phyloP scores from a whole-genome alignment of 2,113 vertebrate species.

The Brachionichthys hirsutus region DNA sequence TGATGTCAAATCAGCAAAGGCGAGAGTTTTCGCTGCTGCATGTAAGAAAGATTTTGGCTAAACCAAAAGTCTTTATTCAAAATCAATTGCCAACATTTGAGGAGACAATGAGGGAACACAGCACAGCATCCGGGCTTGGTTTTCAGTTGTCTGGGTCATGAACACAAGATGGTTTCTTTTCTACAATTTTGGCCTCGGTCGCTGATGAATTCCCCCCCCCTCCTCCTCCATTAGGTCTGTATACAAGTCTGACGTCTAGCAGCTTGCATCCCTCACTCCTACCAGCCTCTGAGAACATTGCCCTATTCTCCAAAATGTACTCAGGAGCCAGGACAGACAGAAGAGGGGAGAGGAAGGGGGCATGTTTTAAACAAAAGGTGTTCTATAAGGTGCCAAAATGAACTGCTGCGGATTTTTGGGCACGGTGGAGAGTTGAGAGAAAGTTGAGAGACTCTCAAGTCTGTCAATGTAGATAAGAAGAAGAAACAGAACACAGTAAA shows the following conservation, averaged over 20 bases:
- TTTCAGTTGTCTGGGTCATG: slow-evolving; percentile 44
- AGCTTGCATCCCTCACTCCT: slow-evolving; percentile 68
- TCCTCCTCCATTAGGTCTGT: slow-evolving; percentile 49
- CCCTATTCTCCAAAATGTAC: slow-evolving; percentile 53
- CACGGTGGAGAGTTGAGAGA: background rate
- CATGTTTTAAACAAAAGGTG: slow-evolving; percentile 52
- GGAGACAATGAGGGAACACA: slow-evolving; percentile 72
- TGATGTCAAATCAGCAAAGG: slow-evolving; percentile 44
- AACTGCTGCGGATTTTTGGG: background rate
- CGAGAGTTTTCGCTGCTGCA: slow-evolving; percentile 53
- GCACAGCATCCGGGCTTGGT: slow-evolving; percentile 69
- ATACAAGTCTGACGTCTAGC: slow-evolving; percentile 65
- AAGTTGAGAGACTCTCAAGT: background rate
- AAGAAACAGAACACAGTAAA: no score
- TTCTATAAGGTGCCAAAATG: slow-evolving; percentile 45
- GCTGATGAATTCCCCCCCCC: slow-evolving; percentile 28
- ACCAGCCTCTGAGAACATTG: slow-evolving; percentile 66
- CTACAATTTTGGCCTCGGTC: slow-evolving; percentile 41
- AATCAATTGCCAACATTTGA: slow-evolving; percentile 73
- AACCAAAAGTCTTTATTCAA: slow-evolving; percentile 73
- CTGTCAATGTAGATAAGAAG: background rate
- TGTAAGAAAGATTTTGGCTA: slow-evolving; percentile 69
- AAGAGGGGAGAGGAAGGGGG: slow-evolving; percentile 48
- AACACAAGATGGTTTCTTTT: slow-evolving; percentile 73
- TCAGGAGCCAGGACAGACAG: slow-evolving; percentile 55